phyloP scores from a whole-genome alignment of 1,140 invertebrate genomes.

The Mactra quadrangularis region DNA sequence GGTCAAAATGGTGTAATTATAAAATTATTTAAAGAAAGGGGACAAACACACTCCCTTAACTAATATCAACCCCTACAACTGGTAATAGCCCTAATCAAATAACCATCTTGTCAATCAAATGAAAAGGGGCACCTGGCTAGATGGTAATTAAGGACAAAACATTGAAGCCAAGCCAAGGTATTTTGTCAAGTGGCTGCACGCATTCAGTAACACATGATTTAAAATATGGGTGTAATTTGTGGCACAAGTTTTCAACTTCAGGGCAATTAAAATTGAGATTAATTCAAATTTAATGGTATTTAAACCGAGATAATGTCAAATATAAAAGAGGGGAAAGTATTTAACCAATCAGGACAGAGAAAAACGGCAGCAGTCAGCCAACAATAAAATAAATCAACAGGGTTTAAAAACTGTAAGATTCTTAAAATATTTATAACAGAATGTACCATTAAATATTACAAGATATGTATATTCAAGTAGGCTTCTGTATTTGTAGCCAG shows the following conservation, averaged over 20 bases:
- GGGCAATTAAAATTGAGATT: not conserved
- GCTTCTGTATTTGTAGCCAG: too few species aligned
- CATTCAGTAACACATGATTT: too few species aligned
- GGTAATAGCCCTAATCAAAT: constrained; percentile 31
- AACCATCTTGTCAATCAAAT: constrained; percentile 17
- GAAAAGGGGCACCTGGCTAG: constrained; percentile 34
- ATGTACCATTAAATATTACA: too few species aligned
- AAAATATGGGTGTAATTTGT: not conserved
- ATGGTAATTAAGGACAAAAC: constrained; percentile 26
- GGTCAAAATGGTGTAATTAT: constrained; percentile 41
- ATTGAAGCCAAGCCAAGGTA: constrained; percentile 4
- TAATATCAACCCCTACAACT: not conserved
- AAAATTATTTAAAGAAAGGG: constrained; percentile 36
- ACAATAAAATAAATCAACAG: too few species aligned
- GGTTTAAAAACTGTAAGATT: too few species aligned
- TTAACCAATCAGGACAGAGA: too few species aligned
- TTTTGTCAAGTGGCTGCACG: not conserved
- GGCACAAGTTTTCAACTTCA: constrained; percentile 10
- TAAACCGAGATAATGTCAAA: too few species aligned
- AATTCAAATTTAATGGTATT: too few species aligned
- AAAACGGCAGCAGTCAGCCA: too few species aligned
- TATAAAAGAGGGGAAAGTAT: too few species aligned
- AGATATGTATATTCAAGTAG: too few species aligned
- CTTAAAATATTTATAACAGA: too few species aligned
- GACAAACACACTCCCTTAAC: not conserved